Evolutionary conservation across 92 coral and sea anemone species (phyloP).

Genomic region (Ricordea florida): DNA sequence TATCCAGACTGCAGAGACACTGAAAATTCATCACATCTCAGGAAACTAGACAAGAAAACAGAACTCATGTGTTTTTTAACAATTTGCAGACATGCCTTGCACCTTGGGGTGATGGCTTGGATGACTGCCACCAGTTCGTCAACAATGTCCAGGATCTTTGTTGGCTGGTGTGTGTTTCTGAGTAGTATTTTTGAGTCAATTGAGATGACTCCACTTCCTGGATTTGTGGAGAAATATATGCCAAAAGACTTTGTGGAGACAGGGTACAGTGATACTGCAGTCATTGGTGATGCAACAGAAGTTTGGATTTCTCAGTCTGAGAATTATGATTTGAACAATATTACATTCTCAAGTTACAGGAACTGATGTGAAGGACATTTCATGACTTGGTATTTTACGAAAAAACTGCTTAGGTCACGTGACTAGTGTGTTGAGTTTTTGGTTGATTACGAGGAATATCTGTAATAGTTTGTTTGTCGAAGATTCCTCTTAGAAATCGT

Average conservation of each 20-base stretch:
- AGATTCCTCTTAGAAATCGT: too few species aligned
- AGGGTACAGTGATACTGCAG: not conserved
- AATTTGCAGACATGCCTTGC: constrained; percentile 10
- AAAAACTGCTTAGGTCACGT: too few species aligned
- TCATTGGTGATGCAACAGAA: not conserved
- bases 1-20: constrained; percentile 18
- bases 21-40: not conserved
- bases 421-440: too few species aligned
- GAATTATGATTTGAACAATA: constrained; percentile 2
- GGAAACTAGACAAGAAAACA: constrained; percentile 8
- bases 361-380: too few species aligned
- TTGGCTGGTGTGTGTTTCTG: constrained; percentile 23
- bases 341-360: not conserved
- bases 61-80: not conserved
- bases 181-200: constrained; percentile 1
- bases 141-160: constrained; percentile 9
- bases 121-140: not conserved
- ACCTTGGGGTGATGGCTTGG: constrained; percentile 33
- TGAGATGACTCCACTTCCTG: constrained; percentile 21
- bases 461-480: too few species aligned
- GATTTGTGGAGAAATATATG: not conserved
- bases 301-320: constrained; percentile 2
- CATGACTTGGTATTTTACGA: too few species aligned
- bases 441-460: too few species aligned
- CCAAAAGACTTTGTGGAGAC: not conserved